A percentile compares a stretch with the other conserved stretches of the same genome.
phyloP scores from a whole-genome alignment of 2,797 vertebrate genomes.

The Anisognathus igniventris region DNA sequence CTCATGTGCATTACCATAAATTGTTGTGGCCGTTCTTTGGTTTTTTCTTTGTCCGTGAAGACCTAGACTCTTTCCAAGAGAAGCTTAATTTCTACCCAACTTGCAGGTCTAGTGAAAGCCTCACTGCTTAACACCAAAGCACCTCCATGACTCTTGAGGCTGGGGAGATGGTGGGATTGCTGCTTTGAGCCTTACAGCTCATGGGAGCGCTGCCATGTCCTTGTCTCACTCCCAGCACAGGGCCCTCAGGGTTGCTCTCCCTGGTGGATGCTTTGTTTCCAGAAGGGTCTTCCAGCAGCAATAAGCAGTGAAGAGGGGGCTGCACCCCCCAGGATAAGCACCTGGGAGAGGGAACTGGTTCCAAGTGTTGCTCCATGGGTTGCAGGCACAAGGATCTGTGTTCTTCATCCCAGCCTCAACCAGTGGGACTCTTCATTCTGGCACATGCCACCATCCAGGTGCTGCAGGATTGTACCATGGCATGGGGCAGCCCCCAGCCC shows the following conservation, averaged over 20 bases:
- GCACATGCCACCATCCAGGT: accelerated
- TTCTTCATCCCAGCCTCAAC: not conserved
- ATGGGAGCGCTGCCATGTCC: accelerated
- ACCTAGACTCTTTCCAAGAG: not conserved
- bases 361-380: not conserved
- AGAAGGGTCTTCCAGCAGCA: not conserved
- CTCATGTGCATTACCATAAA: not conserved
- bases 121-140: not conserved
- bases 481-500: not conserved
- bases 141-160: not conserved
- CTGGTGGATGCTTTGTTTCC: not conserved
- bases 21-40: accelerated
- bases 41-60: not conserved
- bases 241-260: not conserved
- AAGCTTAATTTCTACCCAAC: not conserved
- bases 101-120: not conserved
- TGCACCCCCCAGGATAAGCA: accelerated
- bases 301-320: not conserved
- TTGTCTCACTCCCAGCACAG: accelerated
- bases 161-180: not conserved
- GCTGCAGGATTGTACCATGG: accelerated
- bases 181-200: not conserved
- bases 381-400: not conserved
- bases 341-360: accelerated
- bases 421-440: accelerated